phyloP scores from a whole-genome alignment of 2,113 vertebrate species.

The Dromaius novaehollandiae region DNA sequence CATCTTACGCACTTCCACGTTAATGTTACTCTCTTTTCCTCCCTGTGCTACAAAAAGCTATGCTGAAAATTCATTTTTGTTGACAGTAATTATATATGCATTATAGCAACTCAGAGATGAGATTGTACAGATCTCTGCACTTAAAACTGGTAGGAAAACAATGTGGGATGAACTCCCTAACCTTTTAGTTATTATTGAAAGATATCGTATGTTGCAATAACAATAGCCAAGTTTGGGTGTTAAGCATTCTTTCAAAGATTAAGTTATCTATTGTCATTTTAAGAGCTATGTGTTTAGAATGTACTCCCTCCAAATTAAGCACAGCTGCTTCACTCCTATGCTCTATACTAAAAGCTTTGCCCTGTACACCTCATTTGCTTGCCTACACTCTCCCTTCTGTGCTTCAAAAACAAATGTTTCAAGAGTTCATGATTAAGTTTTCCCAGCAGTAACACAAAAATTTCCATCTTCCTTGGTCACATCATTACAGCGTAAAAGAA shows the following conservation, averaged over 20 bases:
- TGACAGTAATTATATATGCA: not conserved
- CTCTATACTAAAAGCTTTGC: not conserved
- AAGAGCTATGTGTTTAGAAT: not conserved
- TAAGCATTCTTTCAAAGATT: not conserved
- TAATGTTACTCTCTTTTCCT: not conserved
- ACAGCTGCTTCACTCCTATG: not conserved
- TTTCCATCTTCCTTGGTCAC: conserved; percentile 21
- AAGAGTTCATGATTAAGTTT: not conserved
- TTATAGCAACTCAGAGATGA: not conserved
- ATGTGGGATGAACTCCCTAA: not conserved
- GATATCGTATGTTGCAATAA: not conserved
- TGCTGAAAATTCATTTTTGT: not conserved
- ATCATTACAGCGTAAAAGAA: conserved; percentile 38
- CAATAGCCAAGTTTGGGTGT: not conserved
- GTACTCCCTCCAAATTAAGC: not conserved
- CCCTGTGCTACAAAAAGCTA: not conserved
- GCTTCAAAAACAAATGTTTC: not conserved
- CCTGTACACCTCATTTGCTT: not conserved
- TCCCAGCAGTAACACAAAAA: not conserved
- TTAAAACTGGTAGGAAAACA: not conserved
- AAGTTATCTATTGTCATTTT: not conserved
- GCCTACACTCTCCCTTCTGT: not conserved
- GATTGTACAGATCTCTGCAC: not conserved
- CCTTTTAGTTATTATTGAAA: not conserved
- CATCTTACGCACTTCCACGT: fast-evolving